Percentiles rank a stretch among this genome's conserved stretches.
These are phyloP conservation scores for Camponotus fellah DNA, from an alignment of 2,888 invertebrate species.

Conservation along the genomic window DNA sequence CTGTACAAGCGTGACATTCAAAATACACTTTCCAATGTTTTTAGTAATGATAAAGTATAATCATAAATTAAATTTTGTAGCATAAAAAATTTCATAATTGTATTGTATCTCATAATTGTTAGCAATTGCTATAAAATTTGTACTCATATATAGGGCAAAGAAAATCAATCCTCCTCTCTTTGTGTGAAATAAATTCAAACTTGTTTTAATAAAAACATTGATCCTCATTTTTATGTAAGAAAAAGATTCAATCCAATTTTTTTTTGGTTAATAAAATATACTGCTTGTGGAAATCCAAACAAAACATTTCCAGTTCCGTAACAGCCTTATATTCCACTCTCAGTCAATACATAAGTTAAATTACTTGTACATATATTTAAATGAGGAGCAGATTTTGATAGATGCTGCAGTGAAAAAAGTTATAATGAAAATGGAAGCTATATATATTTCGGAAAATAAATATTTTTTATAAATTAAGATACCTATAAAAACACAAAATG, in stretches of 20 bases:
- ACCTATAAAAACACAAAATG: constrained; percentile 26
- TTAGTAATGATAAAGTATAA: constrained; percentile 25
- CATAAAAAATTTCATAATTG: constrained; percentile 25
- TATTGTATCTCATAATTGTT: constrained; percentile 42
- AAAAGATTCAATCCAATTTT: neutral
- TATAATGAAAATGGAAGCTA: constrained; percentile 30
- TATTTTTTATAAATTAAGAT: constrained; percentile 50
- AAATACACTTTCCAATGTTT: constrained; percentile 42
- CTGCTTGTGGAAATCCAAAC: constrained; percentile 45
- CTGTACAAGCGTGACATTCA: constrained; percentile 45
- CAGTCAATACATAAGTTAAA: constrained; percentile 75
- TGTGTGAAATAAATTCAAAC: constrained; percentile 45
- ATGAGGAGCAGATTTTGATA: constrained; percentile 49
- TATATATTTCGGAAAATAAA: constrained; percentile 37
- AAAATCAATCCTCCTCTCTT: constrained; percentile 12
- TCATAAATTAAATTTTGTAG: constrained; percentile 47
- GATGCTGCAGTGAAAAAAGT: constrained; percentile 46
- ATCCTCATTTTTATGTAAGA: neutral
- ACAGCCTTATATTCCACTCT: constrained; percentile 77
- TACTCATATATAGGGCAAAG: constrained; percentile 32
- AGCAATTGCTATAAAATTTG: constrained; percentile 37
- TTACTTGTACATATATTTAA: constrained; percentile 62
- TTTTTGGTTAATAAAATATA: constrained; percentile 31
- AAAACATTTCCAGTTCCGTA: constrained; percentile 61
- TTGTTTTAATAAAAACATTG: constrained; percentile 25